Percentiles rank a stretch among this genome's conserved stretches.
These are phyloP conservation scores for Ptychobarbus kaznakovi DNA, from an alignment of 2,797 vertebrate species.

Conservation along the genomic window DNA sequence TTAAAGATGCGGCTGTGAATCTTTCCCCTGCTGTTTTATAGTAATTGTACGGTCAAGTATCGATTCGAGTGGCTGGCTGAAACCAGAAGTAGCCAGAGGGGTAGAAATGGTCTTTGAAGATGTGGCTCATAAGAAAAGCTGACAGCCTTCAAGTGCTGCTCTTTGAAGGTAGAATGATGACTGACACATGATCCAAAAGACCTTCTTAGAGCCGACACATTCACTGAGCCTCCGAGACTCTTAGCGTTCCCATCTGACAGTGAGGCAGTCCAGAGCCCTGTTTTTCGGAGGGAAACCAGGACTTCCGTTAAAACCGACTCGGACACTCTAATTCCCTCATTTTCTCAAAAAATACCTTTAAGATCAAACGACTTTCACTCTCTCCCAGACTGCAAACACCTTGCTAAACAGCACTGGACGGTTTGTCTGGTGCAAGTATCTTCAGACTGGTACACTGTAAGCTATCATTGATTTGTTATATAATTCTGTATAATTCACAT, in stretches of 20 bases:
- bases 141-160: slow-evolving; percentile 37
- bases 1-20: slow-evolving; percentile 44
- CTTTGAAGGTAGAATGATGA: slow-evolving; percentile 50
- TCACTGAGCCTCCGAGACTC: slow-evolving; percentile 14
- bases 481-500: neutral
- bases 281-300: slow-evolving; percentile 27
- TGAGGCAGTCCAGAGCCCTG: slow-evolving; percentile 19
- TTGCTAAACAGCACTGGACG: slow-evolving; percentile 4
- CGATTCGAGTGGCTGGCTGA: slow-evolving; percentile 27
- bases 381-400: slow-evolving; percentile 27
- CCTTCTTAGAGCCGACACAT: slow-evolving; percentile 38
- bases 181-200: slow-evolving; percentile 38
- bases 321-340: slow-evolving; percentile 42
- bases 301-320: slow-evolving; percentile 36
- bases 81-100: slow-evolving; percentile 26
- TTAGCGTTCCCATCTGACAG: slow-evolving; percentile 22
- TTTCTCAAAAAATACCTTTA: slow-evolving; percentile 35
- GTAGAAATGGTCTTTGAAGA: slow-evolving; percentile 53
- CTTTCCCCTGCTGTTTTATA: slow-evolving; percentile 30
- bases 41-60: slow-evolving; percentile 49
- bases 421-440: neutral
- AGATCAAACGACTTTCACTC: slow-evolving; percentile 34
- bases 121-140: slow-evolving; percentile 36
- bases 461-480: neutral
- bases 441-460: neutral